Evolutionary conservation across 2,113 vertebrate species (phyloP).

Genomic region (Colistium nudipinnis): DNA sequence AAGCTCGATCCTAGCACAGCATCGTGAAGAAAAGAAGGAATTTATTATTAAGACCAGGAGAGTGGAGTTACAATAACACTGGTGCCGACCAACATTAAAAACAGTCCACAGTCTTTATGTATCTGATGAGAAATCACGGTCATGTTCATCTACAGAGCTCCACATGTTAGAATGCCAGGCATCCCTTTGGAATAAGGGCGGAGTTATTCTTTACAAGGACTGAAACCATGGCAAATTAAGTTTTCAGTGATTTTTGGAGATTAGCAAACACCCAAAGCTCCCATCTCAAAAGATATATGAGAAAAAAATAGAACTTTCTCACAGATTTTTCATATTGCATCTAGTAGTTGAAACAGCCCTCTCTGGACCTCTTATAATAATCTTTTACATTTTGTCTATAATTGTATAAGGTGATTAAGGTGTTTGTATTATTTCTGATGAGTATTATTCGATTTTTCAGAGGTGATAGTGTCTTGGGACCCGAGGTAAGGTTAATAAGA

Average conservation of each 20-base stretch:
- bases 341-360: too few relatives aligned
- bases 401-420: neutral
- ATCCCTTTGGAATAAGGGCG: neutral
- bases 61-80: constrained; percentile 10
- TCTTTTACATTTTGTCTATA: neutral
- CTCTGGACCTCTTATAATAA: too few relatives aligned
- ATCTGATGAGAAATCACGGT: constrained; percentile 10
- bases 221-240: neutral
- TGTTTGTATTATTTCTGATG: too few relatives aligned
- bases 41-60: constrained; percentile 13
- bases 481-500: neutral
- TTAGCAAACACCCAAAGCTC: neutral
- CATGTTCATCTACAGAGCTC: neutral
- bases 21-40: constrained; percentile 22
- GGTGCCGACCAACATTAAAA: constrained; percentile 25
- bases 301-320: too few relatives aligned
- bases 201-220: neutral
- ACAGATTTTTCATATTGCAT: neutral
- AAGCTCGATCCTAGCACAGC: neutral
- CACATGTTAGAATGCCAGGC: neutral
- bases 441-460: neutral
- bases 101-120: neutral
- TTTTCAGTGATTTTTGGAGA: neutral
- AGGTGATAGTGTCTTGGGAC: constrained; percentile 4
- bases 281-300: neutral